Evolutionary conservation across 2,113 vertebrate genomes (phyloP).

Genomic region (Syngnathoides biaculeatus): DNA sequence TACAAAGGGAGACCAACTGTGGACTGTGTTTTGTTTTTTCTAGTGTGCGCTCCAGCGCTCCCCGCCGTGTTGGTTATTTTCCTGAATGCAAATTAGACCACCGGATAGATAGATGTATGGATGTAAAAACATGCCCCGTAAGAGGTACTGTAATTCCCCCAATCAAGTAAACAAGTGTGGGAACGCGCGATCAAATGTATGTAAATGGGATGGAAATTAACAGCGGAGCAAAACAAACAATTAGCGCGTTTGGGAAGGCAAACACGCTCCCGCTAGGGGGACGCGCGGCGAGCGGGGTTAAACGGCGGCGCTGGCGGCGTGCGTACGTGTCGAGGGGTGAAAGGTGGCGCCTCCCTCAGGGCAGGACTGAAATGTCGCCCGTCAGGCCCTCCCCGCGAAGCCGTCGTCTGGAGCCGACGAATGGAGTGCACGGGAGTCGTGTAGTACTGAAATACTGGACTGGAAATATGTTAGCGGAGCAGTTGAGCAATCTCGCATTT

Average conservation of each 20-base stretch:
- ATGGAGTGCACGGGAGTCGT: too few relatives aligned
- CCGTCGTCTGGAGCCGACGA: too few relatives aligned
- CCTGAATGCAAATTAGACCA: neutral
- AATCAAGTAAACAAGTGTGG: neutral
- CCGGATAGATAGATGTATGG: neutral
- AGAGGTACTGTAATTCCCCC: conserved; percentile 13
- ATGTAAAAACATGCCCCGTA: neutral
- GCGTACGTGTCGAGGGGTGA: conserved; percentile 37
- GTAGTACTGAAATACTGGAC: too few relatives aligned
- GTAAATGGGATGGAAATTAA: conserved; percentile 37
- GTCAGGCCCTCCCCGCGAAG: conserved; percentile 51
- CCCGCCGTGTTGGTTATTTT: too few relatives aligned
- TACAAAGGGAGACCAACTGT: too few relatives aligned
- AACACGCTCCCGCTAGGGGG: neutral
- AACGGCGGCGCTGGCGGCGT: neutral
- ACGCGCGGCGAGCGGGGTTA: neutral
- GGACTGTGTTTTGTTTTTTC: too few relatives aligned
- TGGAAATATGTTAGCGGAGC: too few relatives aligned
- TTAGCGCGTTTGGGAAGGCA: conserved; percentile 16
- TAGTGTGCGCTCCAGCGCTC: too few relatives aligned
- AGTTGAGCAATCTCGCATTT: too few relatives aligned
- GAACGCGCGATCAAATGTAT: conserved; percentile 22
- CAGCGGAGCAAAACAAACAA: conserved; percentile 39
- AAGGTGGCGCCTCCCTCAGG: conserved; percentile 38
- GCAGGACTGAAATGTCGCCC: conserved; percentile 49